Evolutionary conservation across 2,888 invertebrate genomes (phyloP).

Genomic region (Trachelus iudaicus): DNA sequence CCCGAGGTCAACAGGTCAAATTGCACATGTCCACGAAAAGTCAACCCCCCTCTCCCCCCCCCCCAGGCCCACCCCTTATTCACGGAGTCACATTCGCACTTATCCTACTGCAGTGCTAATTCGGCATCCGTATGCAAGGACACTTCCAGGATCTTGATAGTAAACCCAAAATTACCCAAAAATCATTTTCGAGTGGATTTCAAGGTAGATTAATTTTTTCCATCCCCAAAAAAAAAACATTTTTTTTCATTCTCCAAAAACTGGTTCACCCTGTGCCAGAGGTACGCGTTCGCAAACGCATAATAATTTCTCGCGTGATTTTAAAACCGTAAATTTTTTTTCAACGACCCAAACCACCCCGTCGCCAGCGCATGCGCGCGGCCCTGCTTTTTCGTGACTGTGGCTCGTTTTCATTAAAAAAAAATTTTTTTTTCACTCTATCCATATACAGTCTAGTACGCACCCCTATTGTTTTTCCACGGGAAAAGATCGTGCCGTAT

Average conservation of each 20-base stretch:
- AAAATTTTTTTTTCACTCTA: slow-evolving; percentile 3
- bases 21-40: slow-evolving; percentile 63
- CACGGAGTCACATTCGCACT: slow-evolving; percentile 30
- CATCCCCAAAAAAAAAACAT: background rate
- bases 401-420: slow-evolving; percentile 5
- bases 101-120: slow-evolving; percentile 7
- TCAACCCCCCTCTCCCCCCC: no score
- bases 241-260: background rate
- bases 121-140: background rate
- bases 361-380: background rate
- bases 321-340: slow-evolving; percentile 66
- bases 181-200: background rate
- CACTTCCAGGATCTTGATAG: no score
- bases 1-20: slow-evolving; percentile 63
- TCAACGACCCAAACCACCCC: slow-evolving; percentile 36
- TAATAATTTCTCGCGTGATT: slow-evolving; percentile 66
- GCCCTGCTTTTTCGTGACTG: slow-evolving; percentile 4
- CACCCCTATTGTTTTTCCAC: slow-evolving; percentile 42
- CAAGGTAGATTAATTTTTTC: background rate
- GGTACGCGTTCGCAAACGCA: slow-evolving; percentile 29
- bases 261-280: background rate
- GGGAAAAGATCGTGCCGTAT: slow-evolving; percentile 48
- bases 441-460: slow-evolving; percentile 1
- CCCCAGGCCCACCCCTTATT: slow-evolving; percentile 30
- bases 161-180: background rate